phyloP scores from a whole-genome alignment of 2,113 vertebrate species.

The Agapornis roseicollis region DNA sequence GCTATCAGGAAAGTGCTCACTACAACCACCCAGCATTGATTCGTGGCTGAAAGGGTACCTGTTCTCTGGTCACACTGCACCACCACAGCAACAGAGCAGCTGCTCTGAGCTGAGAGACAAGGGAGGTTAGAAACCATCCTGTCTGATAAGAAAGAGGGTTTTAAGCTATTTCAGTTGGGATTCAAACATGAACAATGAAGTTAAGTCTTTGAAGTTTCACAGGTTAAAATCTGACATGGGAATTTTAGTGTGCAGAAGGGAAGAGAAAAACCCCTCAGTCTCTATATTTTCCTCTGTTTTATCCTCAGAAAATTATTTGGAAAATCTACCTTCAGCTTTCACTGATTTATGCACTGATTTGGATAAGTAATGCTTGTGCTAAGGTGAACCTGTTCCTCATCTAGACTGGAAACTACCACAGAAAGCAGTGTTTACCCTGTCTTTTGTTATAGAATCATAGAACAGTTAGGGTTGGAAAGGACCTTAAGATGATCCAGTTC shows the following conservation, averaged over 20 bases:
- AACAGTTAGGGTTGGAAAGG: no score
- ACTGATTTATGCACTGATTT: background rate
- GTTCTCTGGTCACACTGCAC: background rate
- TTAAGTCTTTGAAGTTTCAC: background rate
- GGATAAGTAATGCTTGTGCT: no score
- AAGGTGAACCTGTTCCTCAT: background rate
- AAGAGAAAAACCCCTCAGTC: background rate
- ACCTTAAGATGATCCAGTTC: no score
- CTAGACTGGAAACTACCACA: no score
- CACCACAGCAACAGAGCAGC: background rate
- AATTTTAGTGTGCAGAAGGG: background rate
- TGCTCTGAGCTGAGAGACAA: background rate
- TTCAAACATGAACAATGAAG: background rate
- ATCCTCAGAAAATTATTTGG: background rate
- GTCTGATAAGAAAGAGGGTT: fast-evolving
- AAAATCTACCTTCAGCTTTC: background rate
- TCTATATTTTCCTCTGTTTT: background rate
- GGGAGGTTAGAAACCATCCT: background rate
- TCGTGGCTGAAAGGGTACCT: background rate
- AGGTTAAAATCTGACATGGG: background rate
- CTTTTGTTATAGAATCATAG: no score
- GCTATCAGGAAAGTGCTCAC: background rate
- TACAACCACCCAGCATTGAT: fast-evolving
- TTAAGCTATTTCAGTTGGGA: background rate
- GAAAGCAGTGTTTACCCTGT: background rate